These are phyloP conservation scores for Characodon lateralis DNA, from an alignment of 2,797 vertebrate genomes.

Conservation along the genomic window DNA sequence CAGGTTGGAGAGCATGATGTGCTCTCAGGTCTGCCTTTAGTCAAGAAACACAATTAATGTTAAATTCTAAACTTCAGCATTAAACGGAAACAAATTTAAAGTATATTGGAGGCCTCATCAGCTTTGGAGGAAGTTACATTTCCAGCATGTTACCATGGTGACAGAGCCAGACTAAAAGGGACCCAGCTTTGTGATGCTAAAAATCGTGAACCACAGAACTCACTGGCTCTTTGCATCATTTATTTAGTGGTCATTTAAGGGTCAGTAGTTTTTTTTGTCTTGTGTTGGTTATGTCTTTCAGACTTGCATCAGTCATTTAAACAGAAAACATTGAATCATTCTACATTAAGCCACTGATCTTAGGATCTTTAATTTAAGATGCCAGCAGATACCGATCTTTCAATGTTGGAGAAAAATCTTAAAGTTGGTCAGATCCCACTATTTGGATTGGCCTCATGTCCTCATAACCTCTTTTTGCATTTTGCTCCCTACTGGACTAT, in stretches of 20 bases:
- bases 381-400: not conserved
- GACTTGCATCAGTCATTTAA: not conserved
- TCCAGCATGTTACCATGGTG: not conserved
- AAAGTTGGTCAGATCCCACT: constrained; percentile 26
- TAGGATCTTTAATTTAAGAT: not conserved
- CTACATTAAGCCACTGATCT: not conserved
- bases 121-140: not conserved
- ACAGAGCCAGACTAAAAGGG: not conserved
- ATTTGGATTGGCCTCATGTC: constrained; percentile 19
- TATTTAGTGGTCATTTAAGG: not conserved
- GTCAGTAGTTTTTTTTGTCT: not conserved
- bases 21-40: not conserved
- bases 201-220: not conserved
- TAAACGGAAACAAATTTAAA: not conserved
- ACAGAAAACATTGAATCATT: not conserved
- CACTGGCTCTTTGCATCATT: not conserved
- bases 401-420: constrained; percentile 3
- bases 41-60: not conserved
- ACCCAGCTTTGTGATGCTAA: not conserved
- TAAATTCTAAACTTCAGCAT: not conserved
- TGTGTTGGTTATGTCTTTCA: not conserved
- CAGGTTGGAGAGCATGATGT: not conserved
- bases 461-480: constrained; percentile 25
- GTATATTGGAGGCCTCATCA: not conserved
- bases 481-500: constrained; percentile 38